Percentiles rank a stretch among this genome's conserved stretches.
Evolutionary conservation across 2,797 vertebrate genomes (phyloP).

Genomic region (Esox masquinongy): DNA sequence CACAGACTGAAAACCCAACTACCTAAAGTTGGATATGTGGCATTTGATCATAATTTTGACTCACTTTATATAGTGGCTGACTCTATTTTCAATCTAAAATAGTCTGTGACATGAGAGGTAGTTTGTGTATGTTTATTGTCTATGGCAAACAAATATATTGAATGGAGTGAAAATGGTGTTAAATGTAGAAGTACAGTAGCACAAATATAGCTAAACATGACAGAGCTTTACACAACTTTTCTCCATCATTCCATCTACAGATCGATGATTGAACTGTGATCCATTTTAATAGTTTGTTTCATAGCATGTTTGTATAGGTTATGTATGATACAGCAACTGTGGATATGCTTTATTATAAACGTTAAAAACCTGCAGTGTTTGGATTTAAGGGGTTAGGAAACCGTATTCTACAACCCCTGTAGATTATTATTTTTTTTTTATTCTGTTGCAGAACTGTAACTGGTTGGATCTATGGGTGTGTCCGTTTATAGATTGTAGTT

Average conservation of each 20-base stretch:
- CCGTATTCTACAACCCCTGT: not conserved
- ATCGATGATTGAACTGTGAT: constrained; percentile 22
- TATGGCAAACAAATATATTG: constrained; percentile 19
- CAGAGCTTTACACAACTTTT: constrained; percentile 11
- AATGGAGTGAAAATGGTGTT: constrained; percentile 32
- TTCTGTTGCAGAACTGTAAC: not conserved
- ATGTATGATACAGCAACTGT: constrained; percentile 36
- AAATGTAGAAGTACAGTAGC: constrained; percentile 31
- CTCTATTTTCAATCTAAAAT: constrained; percentile 48
- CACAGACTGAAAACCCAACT: constrained; percentile 10
- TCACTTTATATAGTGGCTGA: constrained; percentile 33
- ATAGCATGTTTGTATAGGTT: constrained; percentile 58
- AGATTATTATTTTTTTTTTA: constrained; percentile 3
- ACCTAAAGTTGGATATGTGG: constrained; percentile 21
- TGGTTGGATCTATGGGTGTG: not conserved
- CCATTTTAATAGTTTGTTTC: constrained; percentile 38
- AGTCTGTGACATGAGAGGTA: constrained; percentile 3
- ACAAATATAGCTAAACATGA: constrained; percentile 27
- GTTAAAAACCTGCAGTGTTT: not conserved
- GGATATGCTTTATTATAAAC: constrained; percentile 30
- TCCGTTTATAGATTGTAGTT: not conserved
- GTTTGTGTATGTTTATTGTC: constrained; percentile 20
- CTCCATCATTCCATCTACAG: constrained; percentile 27
- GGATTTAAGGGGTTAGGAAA: not conserved
- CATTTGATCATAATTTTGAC: constrained; percentile 34